Conservation (phyloP, 2,888 invertebrate species). For the Tinea trinotella region DNA sequence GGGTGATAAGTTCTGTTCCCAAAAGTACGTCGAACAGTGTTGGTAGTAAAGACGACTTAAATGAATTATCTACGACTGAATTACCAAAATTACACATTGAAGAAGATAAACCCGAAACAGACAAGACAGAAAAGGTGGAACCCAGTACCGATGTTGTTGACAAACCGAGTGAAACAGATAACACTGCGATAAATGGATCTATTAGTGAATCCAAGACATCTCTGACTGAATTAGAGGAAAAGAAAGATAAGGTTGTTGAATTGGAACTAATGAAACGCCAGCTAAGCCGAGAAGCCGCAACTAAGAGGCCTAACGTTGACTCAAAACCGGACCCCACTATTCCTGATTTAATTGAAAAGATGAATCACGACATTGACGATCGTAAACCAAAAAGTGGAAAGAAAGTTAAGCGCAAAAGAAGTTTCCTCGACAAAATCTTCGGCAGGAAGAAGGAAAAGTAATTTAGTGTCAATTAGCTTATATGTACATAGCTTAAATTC, state of each 20-base stretch:
- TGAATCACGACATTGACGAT: slow-evolving; percentile 48
- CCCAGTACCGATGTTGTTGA: not conserved
- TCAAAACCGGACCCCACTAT: slow-evolving; percentile 50
- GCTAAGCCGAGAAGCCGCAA: slow-evolving; percentile 40
- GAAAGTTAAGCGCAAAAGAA: slow-evolving; percentile 63
- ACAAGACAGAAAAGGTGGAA: slow-evolving; percentile 4
- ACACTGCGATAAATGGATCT: slow-evolving; percentile 26
- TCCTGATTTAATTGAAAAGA: slow-evolving; percentile 56
- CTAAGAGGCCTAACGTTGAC: slow-evolving; percentile 33
- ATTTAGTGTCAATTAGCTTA: slow-evolving; percentile 29
- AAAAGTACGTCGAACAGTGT: slow-evolving; percentile 44
- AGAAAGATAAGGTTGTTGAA: slow-evolving; percentile 54
- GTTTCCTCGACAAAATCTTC: slow-evolving; percentile 61
- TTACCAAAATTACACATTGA: not conserved
- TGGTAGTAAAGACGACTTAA: slow-evolving; percentile 30
- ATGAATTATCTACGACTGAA: not conserved
- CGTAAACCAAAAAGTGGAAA: slow-evolving; percentile 42
- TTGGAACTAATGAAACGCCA: slow-evolving; percentile 43
- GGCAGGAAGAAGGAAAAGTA: slow-evolving; percentile 57
- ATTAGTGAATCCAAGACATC: slow-evolving; percentile 43
- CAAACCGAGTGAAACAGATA: not conserved
- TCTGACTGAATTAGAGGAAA: slow-evolving; percentile 49
- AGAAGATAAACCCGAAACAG: not conserved
- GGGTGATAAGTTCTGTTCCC: slow-evolving; percentile 56
- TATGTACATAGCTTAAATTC: slow-evolving; percentile 34